These are phyloP conservation scores for Megalurothrips usitatus DNA, from an alignment of 2,888 invertebrate genomes.

Conservation along the genomic window DNA sequence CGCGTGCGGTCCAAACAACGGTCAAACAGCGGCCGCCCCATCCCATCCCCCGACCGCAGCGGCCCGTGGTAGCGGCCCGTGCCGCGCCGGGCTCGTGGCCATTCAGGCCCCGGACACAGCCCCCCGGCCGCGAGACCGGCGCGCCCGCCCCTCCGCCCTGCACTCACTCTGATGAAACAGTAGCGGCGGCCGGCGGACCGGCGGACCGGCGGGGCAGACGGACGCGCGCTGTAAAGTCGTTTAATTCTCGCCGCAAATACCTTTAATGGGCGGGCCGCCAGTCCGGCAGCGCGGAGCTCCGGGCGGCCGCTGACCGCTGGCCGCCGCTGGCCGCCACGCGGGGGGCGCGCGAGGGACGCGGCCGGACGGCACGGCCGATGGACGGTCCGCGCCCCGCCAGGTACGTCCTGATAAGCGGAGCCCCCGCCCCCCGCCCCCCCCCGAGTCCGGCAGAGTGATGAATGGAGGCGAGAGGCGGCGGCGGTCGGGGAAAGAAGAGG, in stretches of 20 bases:
- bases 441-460: neutral
- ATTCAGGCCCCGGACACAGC: neutral
- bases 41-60: neutral
- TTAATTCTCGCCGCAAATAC: neutral
- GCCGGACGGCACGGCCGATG: no score
- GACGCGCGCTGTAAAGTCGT: neutral
- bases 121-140: neutral
- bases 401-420: no score
- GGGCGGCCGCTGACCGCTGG: neutral
- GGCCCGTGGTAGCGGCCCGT: neutral
- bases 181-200: neutral
- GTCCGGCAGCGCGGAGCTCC: neutral
- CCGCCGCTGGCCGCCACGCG: neutral
- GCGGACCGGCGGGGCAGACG: no score
- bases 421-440: no score
- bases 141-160: neutral
- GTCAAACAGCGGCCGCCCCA: neutral
- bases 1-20: neutral
- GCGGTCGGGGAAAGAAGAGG: no score
- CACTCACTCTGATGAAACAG: conserved; percentile 2
- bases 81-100: neutral
- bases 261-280: neutral
- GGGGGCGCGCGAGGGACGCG: no score
- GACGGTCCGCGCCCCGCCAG: no score
- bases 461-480: neutral